Evolutionary conservation across 2,113 vertebrate genomes (phyloP).

Genomic region (Ranitomeya variabilis): DNA sequence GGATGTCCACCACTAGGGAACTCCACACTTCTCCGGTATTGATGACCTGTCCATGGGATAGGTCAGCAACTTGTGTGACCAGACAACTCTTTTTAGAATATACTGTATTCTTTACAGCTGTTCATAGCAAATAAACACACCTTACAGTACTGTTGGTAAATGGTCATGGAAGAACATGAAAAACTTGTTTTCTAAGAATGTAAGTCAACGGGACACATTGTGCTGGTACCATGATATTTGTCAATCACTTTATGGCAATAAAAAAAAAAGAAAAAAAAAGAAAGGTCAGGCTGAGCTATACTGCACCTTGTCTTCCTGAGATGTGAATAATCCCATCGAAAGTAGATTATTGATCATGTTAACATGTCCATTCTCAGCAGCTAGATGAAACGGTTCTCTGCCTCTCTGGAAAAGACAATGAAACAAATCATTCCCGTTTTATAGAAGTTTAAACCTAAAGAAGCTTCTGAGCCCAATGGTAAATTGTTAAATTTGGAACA

Average conservation of each 20-base stretch:
- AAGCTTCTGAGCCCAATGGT: neutral
- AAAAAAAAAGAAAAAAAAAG: too few species aligned
- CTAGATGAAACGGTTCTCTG: constrained; percentile 80
- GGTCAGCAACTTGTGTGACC: too few species aligned
- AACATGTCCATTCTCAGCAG: constrained; percentile 78
- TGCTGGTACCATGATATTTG: neutral
- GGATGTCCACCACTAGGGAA: too few species aligned
- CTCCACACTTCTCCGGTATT: too few species aligned
- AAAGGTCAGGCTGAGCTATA: neutral
- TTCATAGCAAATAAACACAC: neutral
- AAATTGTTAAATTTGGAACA: neutral
- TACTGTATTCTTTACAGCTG: neutral
- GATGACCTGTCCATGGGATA: too few species aligned
- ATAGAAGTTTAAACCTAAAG: neutral
- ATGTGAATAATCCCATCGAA: constrained; percentile 78
- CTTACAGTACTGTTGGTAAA: neutral
- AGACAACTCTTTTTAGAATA: too few species aligned
- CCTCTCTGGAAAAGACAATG: constrained; percentile 74
- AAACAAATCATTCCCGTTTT: neutral
- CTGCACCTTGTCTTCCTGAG: constrained; percentile 81
- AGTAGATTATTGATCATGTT: constrained; percentile 79
- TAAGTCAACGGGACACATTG: neutral
- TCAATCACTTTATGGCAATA: neutral
- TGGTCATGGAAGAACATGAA: neutral
- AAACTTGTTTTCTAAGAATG: constrained; percentile 9